These are phyloP conservation scores for Aleadryas rufinucha DNA, from an alignment of 2,113 vertebrate species.

Conservation along the genomic window DNA sequence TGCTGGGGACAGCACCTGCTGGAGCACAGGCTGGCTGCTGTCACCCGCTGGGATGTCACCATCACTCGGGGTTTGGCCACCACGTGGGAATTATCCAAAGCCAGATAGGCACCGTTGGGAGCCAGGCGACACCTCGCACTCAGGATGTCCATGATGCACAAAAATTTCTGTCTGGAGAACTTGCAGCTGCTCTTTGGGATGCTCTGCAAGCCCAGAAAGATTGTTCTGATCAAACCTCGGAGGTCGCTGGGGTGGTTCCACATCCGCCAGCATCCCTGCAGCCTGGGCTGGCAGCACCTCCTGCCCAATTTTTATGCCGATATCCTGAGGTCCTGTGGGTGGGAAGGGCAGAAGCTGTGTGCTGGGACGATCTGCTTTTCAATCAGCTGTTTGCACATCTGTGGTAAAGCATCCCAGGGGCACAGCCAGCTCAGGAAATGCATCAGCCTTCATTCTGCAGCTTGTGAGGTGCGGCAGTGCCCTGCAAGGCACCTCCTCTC, in stretches of 20 bases:
- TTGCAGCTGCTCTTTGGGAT: too few species aligned
- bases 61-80: accelerated
- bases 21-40: background rate
- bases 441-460: background rate
- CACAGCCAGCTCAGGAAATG: background rate
- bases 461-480: background rate
- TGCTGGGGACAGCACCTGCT: background rate
- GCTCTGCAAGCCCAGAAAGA: background rate
- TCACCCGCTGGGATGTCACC: background rate
- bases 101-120: accelerated
- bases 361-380: background rate
- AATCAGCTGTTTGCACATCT: accelerated
- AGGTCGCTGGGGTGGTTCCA: background rate
- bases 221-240: background rate
- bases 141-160: accelerated
- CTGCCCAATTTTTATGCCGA: background rate
- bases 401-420: background rate
- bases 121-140: background rate
- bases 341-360: background rate
- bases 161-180: background rate
- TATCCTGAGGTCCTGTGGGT: accelerated
- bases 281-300: background rate
- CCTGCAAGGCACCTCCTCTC: background rate
- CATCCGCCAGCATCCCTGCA: background rate
- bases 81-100: accelerated